phyloP scores from a whole-genome alignment of 2,797 vertebrate species.

The Smutsia temminckii region DNA sequence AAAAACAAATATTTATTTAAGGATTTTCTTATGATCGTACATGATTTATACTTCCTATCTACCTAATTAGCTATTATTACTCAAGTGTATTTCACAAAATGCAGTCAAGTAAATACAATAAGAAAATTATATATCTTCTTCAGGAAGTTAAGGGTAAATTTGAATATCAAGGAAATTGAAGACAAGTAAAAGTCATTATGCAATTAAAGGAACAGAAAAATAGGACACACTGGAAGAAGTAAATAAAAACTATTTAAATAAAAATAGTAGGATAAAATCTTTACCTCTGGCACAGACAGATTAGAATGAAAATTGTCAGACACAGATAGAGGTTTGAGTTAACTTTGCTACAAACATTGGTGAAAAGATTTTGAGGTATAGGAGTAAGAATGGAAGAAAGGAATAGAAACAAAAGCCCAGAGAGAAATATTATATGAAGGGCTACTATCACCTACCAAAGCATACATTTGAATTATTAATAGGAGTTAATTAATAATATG shows the following conservation, averaged over 20 bases:
- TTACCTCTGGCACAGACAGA: background rate
- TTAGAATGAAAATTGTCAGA: background rate
- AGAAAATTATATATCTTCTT: background rate
- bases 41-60: background rate
- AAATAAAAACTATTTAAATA: background rate
- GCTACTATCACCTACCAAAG: background rate
- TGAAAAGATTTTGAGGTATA: background rate
- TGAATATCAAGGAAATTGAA: background rate
- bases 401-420: background rate
- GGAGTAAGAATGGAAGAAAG: background rate
- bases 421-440: background rate
- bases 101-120: background rate
- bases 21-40: background rate
- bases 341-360: background rate
- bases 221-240: background rate
- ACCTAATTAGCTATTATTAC: background rate
- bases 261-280: background rate
- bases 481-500: background rate
- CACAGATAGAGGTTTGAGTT: too few relatives aligned
- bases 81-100: background rate
- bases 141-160: background rate
- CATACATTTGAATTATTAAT: background rate
- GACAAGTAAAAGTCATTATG: background rate
- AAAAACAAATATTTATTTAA: background rate
- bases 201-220: background rate